Conservation (phyloP, 2,797 vertebrate species). For the Siniperca obscura region DNA sequence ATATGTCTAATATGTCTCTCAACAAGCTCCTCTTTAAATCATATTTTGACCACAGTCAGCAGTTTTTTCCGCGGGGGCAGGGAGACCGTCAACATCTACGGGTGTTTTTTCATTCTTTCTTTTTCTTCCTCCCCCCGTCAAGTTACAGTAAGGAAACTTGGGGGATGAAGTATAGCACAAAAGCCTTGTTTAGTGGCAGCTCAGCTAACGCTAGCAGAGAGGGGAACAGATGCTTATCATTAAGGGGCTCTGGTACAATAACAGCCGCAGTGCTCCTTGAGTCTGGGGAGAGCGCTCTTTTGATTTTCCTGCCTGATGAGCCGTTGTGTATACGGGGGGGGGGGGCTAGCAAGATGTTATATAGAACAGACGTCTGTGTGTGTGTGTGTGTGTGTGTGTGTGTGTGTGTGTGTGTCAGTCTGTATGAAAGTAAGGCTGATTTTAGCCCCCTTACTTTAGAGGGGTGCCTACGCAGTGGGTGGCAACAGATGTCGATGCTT, state of each 20-base stretch:
- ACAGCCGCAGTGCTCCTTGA: constrained; percentile 75
- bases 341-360: constrained; percentile 56
- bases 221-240: constrained; percentile 83
- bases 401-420: neutral
- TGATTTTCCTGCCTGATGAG: constrained; percentile 82
- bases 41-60: constrained; percentile 69
- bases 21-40: constrained; percentile 70
- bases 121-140: constrained; percentile 1
- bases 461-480: constrained; percentile 46
- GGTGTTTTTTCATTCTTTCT: constrained; percentile 6
- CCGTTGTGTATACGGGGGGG: constrained; percentile 73
- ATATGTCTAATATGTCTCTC: constrained; percentile 47
- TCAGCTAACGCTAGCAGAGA: constrained; percentile 67
- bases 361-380: constrained; percentile 47
- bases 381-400: constrained; percentile 31
- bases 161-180: constrained; percentile 52
- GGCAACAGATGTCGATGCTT: constrained; percentile 63
- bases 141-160: constrained; percentile 52
- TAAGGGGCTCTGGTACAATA: constrained; percentile 80
- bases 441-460: constrained; percentile 45
- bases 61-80: constrained; percentile 45
- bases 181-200: constrained; percentile 70
- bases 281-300: constrained; percentile 77
- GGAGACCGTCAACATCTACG: constrained; percentile 34
- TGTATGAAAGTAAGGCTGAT: constrained; percentile 39